Base-by-base conservation (phyloP, 2,888 invertebrate genomes). In the Eupithecia tripunctaria region DNA sequence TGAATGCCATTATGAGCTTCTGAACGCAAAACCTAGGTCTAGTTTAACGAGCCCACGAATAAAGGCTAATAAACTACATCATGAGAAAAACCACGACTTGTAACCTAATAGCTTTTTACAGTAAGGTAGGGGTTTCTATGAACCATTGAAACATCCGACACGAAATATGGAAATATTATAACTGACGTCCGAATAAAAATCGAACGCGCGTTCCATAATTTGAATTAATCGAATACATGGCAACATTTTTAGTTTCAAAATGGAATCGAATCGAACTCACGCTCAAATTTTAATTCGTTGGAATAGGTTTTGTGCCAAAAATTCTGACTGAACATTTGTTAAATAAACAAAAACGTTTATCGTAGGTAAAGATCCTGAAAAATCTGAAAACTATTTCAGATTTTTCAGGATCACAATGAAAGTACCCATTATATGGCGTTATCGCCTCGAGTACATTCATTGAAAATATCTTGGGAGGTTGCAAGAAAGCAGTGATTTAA, bases 1-100 rank as follows among this genome's bases (percentile, higher is more conserved):
- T 88, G 90, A 88, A 91, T 89, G 84, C 84, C 81, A 88, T 91
- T 91, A 90, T 86, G 85, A 84, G 85, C 83, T 85, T 85, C 84
- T 79, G 79, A 77, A 75, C 70, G 68, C 70, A 82, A 83, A 83
- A 80, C 79, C 77, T 83, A 82, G 79, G 82, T 80, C 84, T 82
- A 79, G 78, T 77, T 76, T 81, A 84, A 84, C 82, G 78, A 84
- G 81, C 74, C 73, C 74, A 74, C 71, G 79, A 82, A 84, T 82
- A 82, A 79, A 80, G 62, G 72, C 68, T 76, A 76, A 74, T 76
- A 70, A 78, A 63, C 70, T 63, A 41, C 69, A 27, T 66, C 56
- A 38, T 64, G 21, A 64, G n/a, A 64, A 21, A 36, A 21, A 36
- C 3, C 21, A 10, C 4, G 15, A 29, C 60, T 56, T 56, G 21